Evolutionary conservation across 2,113 vertebrate species (phyloP), one percentile per base, ranked within the genome.

Genomic region (Chaenogobius annularis): DNA sequence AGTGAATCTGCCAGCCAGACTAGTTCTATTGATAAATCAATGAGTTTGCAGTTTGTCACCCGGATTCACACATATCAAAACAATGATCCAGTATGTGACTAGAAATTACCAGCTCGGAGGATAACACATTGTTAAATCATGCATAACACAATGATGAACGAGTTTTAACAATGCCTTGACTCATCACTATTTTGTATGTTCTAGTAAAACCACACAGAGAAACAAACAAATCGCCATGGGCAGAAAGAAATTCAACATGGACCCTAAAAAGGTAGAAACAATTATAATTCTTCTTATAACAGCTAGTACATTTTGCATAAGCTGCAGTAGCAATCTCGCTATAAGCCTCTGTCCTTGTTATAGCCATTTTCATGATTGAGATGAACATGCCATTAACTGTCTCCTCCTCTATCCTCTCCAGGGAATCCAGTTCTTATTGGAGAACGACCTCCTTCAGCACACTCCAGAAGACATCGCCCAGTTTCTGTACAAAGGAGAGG

Each of bases 191-290:
- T 15, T 43, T 65, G 52, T 71, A 4, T 70, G 43, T 46, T 75
- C 12, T 72, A 99, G 98, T 88, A 99, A 99, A 95, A 95, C 96
- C 0, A 94, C 95, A 20, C 97, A 99, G 90, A 95, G 96, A 85
- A 99, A 98, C 87, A 99, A 98, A 81, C 98, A 99, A 84, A 95
- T 99, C 69, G 96, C 97, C 23, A 98, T 99, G 95, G 98, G 98
- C 70, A 95, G 97, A 85, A 99, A 99, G 91, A 99, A 99, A 81
- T 99, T 99, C 92, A 99, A 99, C 89, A 99, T 99, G 98, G 98
- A 99, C 77, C 98, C 97, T 69, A 98, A 98, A 86, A 99, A 99
- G 96, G 97, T 99, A 87, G 43, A 3, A n/a, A 11, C n/a, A 55
- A 7, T 43, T 12, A 55, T 31, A 0, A 7, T 43, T 68, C 47